Evolutionary conservation across 2,888 invertebrate genomes (phyloP), one percentile per base, ranked within the genome.

Genomic region (Sericinus montela): DNA sequence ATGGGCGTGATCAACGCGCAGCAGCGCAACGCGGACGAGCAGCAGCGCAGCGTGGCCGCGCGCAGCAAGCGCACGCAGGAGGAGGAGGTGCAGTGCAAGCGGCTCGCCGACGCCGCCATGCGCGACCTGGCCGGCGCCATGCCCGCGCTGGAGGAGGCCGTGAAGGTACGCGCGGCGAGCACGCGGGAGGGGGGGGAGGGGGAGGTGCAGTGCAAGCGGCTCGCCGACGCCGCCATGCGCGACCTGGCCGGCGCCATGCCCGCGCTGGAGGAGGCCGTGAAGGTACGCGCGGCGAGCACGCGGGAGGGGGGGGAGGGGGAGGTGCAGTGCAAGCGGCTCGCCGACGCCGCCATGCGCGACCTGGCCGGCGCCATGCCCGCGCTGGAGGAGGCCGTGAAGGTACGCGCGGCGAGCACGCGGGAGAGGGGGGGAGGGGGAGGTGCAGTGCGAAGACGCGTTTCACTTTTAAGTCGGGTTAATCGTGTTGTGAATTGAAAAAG

Each of bases 181-280:
- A 25, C 25, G 5, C 5, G 5, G n/a, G n/a, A n/a, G n/a, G n/a
- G n/a, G n/a, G n/a, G n/a, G 43, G 94, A 94, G 62, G 97, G 97
- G 65, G 95, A 96, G 73, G 87, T 91, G 5, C 93, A 94, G 65
- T 97, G 96, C 73, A 93, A 95, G 78, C 92, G 92, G 68, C 89
- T 97, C 68, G 96, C 96, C 0, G 93, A 94, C 45, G 90, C 94
- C 0, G 97, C 97, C 23, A 92, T 95, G 75, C 91, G 93, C 14
- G 97, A 97, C 80, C 84, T 97, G 42, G 94, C 94, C 51, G 92
- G 93, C 57, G 97, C 96, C 1, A 92, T 97, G 91, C 97, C 97
- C 0, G 96, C 96, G 10, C 80, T 97, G 0, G 93, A 96, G 30
- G 96, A 95, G 63, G 97, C 97, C 19, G 91, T 95, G 1, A 85